phyloP scores from a whole-genome alignment of 2,113 vertebrate species.

The Podarcis raffonei region DNA sequence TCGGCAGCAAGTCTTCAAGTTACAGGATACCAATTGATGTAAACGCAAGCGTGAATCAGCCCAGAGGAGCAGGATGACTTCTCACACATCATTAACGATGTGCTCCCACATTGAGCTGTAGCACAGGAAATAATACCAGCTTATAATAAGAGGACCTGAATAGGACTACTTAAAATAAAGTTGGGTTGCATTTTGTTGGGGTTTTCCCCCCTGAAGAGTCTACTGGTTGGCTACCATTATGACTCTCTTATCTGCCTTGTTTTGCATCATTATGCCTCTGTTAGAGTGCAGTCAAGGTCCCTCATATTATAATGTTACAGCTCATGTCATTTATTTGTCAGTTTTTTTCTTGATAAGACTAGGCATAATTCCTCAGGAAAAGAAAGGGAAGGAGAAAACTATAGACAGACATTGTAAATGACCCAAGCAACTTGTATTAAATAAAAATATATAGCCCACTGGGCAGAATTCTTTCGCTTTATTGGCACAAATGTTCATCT shows the following conservation, averaged over 20 bases:
- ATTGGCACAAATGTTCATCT: neutral
- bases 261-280: neutral
- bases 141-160: neutral
- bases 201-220: neutral
- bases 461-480: neutral
- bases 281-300: neutral
- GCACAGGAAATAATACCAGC: neutral
- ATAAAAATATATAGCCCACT: slow-evolving; percentile 23
- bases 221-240: neutral
- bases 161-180: neutral
- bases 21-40: neutral
- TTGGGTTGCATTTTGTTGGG: neutral
- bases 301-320: neutral
- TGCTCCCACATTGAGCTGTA: neutral
- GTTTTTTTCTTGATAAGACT: neutral
- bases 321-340: neutral
- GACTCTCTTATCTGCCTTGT: neutral
- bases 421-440: slow-evolving; percentile 7
- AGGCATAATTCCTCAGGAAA: neutral
- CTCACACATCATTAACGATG: neutral
- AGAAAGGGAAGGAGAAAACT: neutral
- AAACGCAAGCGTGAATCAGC: neutral
- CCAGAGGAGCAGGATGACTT: slow-evolving; percentile 3
- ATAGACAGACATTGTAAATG: slow-evolving; percentile 24
- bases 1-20: neutral